phyloP scores from a whole-genome alignment of 35 echinoderm and acorn worm species.

The Apostichopus japonicus region DNA sequence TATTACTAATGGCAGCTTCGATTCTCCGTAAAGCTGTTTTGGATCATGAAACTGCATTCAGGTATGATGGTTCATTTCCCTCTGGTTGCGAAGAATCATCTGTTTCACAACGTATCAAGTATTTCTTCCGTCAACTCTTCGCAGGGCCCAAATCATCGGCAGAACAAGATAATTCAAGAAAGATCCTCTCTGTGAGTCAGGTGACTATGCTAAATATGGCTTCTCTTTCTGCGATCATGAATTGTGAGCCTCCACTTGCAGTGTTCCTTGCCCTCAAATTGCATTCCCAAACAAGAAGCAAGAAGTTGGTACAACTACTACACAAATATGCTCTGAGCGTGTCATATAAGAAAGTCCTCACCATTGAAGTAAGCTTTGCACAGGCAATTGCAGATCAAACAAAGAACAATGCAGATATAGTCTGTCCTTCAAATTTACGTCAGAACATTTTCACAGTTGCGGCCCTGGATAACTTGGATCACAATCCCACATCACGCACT shows the following conservation, averaged over 20 bases:
- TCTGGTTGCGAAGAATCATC: constrained; percentile 37
- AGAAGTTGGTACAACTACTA: no score
- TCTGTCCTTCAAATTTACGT: background rate
- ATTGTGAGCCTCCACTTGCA: constrained; percentile 44
- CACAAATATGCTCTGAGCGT: no score
- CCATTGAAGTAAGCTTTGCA: no score
- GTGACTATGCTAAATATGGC: constrained; percentile 19
- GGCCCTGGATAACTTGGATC: constrained; percentile 13
- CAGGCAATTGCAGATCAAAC: no score
- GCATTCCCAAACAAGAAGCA: no score
- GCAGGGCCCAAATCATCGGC: constrained; percentile 27
- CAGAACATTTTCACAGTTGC: constrained; percentile 1
- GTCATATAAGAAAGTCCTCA: no score
- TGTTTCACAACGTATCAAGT: constrained; percentile 22
- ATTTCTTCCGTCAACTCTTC: constrained; percentile 40
- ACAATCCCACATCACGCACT: constrained; percentile 48
- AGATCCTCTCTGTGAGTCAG: constrained; percentile 39
- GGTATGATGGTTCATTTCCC: background rate
- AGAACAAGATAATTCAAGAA: constrained; percentile 26
- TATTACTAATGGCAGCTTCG: background rate
- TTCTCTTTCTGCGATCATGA: constrained; percentile 35
- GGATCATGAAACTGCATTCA: constrained; percentile 24
- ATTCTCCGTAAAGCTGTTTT: background rate
- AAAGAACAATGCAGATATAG: background rate
- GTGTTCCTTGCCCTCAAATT: background rate